phyloP scores from a whole-genome alignment of 2,888 invertebrate genomes.

The Nasonovia ribisnigri region DNA sequence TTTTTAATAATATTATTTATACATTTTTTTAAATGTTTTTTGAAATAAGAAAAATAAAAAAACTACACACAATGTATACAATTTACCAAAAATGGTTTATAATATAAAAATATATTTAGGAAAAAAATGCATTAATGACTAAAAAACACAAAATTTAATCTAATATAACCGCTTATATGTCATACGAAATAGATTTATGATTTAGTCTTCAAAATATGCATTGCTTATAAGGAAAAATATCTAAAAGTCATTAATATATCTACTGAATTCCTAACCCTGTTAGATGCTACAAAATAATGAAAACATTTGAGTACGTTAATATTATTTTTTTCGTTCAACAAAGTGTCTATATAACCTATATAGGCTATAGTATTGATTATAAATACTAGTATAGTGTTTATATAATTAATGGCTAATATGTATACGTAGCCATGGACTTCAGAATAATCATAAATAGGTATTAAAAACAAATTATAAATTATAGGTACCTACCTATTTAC shows the following conservation, averaged over 20 bases:
- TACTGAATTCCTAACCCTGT: not conserved
- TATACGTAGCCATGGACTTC: not conserved
- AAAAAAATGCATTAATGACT: too few relatives aligned
- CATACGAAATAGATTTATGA: not conserved
- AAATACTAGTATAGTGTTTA: not conserved
- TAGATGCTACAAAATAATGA: not conserved
- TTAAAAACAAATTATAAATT: not conserved
- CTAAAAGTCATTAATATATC: not conserved
- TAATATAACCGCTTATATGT: not conserved
- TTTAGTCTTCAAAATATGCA: not conserved
- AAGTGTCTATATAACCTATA: not conserved
- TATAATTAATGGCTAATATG: not conserved
- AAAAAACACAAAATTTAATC: not conserved
- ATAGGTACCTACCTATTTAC: not conserved
- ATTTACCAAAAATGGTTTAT: too few relatives aligned
- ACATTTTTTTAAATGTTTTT: too few relatives aligned
- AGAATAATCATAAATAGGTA: not conserved
- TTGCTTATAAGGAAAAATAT: not conserved
- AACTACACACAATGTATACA: too few relatives aligned
- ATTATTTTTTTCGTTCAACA: not conserved
- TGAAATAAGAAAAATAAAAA: too few relatives aligned
- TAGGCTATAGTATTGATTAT: not conserved
- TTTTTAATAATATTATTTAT: too few relatives aligned
- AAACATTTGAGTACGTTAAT: not conserved
- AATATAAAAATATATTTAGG: too few relatives aligned